phyloP scores from a whole-genome alignment of 2,113 vertebrate species.

The Gopherus flavomarginatus region DNA sequence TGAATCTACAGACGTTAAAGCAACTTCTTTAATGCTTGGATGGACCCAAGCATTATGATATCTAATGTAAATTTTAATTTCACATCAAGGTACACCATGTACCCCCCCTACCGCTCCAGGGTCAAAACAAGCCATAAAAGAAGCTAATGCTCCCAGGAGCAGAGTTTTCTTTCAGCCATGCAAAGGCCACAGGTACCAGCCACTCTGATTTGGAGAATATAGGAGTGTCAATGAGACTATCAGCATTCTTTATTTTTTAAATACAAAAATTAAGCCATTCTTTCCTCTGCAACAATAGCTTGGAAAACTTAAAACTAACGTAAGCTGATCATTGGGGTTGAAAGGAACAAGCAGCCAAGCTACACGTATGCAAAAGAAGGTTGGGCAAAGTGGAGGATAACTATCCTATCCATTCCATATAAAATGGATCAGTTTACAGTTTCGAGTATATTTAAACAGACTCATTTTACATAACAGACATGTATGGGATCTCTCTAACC shows the following conservation, averaged over 20 bases:
- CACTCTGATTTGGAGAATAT: not conserved
- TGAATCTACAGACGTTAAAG: not conserved
- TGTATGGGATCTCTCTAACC: not conserved
- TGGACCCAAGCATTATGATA: not conserved
- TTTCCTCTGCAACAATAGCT: not conserved
- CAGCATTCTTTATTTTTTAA: not conserved
- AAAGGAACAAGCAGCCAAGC: not conserved
- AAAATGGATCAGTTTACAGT: not conserved
- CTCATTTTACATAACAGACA: not conserved
- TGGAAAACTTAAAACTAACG: not conserved
- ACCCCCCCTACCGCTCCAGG: not conserved
- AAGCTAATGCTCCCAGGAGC: not conserved
- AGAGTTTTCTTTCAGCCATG: not conserved
- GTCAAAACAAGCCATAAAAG: constrained; percentile 18
- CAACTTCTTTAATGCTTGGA: not conserved
- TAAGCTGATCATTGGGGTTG: rapidly evolving
- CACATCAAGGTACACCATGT: not conserved
- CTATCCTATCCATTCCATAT: not conserved
- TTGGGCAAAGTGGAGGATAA: not conserved
- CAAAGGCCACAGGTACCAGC: not conserved
- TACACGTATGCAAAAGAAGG: not conserved
- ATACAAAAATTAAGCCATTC: not conserved
- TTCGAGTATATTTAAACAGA: not conserved
- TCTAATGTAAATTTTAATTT: not conserved
- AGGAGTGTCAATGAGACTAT: not conserved